Base-by-base conservation (phyloP, 2,888 invertebrate species). In the Agrochola circellaris region DNA sequence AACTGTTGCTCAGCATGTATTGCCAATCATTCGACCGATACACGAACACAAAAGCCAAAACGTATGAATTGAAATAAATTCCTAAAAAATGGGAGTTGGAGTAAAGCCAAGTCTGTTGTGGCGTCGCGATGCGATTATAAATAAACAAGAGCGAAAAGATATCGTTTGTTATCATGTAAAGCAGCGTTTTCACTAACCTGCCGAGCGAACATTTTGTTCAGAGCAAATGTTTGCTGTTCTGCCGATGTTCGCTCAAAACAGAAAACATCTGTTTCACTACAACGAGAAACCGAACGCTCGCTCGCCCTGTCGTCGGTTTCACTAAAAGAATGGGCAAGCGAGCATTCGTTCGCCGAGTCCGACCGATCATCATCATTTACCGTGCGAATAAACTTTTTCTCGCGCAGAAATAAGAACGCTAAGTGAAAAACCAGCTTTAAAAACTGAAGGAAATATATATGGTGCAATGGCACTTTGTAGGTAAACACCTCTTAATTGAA, bases 21-120 rank as follows among this genome's bases (percentile, higher is more conserved):
- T 69, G 74, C 45, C 72, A 79, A 86, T 83, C 75, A 82, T 79
- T 86, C 58, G 56, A 83, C 80, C 77, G 82, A 85, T 79, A 81
- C 38, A 70, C 75, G 75, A 78, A 85, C 83, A 85, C 85, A 85
- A 77, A 81, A 84, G 81, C 86, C 82, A 82, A 87, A 88, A 87
- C 82, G 82, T 77, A 79, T 82, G 84, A 82, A 88, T 88, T 88
- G 73, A 86, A 86, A 89, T 89, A 88, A 88, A 91, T 87, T 89
- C 83, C 75, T 79, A 79, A 88, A 91, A 90, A 87, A 86, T 86
- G 86, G 82, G 84, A 68, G 65, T 89, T 92, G 92, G 92, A 89
- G 66, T 64, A 51, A 72, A 38, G 89, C 92, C 92, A 92, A 90
- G 73, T 81, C 79, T 67, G 83, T 81, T 84, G 88, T 83, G 79